A percentile compares a stretch with the other conserved stretches of the same genome.
phyloP scores from a whole-genome alignment of 2,113 vertebrate genomes.

The Psilopsiagon aymara region DNA sequence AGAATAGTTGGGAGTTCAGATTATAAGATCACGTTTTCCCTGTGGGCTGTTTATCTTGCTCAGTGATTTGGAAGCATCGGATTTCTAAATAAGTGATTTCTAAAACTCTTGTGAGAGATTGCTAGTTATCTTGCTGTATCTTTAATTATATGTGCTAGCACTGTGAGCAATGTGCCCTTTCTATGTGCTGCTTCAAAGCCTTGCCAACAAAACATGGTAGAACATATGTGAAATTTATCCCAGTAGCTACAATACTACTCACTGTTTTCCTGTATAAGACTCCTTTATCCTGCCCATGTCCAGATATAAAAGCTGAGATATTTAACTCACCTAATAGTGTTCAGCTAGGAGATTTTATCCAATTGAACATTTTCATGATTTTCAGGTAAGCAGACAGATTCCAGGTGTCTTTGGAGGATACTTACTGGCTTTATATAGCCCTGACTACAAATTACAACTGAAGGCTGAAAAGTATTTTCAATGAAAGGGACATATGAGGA shows the following conservation, averaged over 20 bases:
- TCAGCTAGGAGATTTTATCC: not conserved
- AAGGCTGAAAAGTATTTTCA: not conserved
- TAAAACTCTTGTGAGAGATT: slow-evolving; percentile 12
- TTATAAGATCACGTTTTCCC: slow-evolving; percentile 39
- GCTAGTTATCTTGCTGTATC: slow-evolving; percentile 15
- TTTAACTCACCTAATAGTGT: not conserved
- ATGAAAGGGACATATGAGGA: not conserved
- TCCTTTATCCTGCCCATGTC: not conserved
- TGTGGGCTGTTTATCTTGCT: slow-evolving; percentile 53
- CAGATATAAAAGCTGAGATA: not conserved
- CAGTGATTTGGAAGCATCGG: slow-evolving; percentile 43
- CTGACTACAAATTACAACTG: not conserved
- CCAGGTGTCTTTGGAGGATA: not conserved
- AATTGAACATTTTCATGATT: not conserved
- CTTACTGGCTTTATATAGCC: not conserved
- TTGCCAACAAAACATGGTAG: not conserved
- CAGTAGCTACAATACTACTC: not conserved
- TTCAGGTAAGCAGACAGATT: not conserved
- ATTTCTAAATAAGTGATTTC: slow-evolving; percentile 64
- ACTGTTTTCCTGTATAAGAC: not conserved
- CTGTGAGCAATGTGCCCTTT: slow-evolving; percentile 32
- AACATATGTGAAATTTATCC: slow-evolving; percentile 12
- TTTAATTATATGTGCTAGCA: slow-evolving; percentile 28
- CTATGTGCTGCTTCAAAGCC: not conserved
- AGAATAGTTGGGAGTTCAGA: not conserved